Evolutionary conservation across 2,113 vertebrate species (phyloP).

Genomic region (Oriolus oriolus): DNA sequence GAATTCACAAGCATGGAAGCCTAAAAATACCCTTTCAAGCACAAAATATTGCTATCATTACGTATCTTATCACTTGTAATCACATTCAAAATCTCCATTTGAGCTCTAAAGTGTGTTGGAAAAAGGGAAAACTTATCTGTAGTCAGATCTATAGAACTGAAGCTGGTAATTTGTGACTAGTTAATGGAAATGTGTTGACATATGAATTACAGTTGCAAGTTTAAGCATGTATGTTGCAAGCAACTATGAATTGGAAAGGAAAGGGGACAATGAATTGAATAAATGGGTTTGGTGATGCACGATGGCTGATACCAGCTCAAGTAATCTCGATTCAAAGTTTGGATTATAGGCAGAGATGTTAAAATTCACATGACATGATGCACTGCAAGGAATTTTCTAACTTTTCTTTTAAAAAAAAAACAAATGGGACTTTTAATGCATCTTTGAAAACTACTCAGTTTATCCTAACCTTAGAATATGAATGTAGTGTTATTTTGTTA

Average conservation of each 20-base stretch:
- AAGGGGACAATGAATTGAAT: neutral
- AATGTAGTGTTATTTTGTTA: neutral
- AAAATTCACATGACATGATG: neutral
- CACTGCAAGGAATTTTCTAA: neutral
- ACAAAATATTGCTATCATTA: neutral
- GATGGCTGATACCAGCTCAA: neutral
- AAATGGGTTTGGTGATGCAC: neutral
- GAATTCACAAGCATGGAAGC: neutral
- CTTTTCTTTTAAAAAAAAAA: neutral
- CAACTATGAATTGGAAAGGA: neutral
- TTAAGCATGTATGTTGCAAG: neutral
- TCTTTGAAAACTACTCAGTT: neutral
- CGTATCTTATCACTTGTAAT: neutral
- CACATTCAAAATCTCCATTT: neutral
- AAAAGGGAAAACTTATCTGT: neutral
- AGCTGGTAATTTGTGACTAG: neutral
- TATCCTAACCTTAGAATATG: neutral
- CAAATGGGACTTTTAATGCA: neutral
- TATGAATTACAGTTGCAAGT: neutral
- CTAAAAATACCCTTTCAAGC: neutral
- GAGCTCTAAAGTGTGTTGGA: neutral
- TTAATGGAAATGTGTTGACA: conserved; percentile 27
- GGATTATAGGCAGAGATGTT: neutral
- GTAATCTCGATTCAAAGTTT: neutral
- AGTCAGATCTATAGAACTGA: neutral